phyloP scores from a whole-genome alignment of 2,113 vertebrate species.

The Marcusenius ussheri region DNA sequence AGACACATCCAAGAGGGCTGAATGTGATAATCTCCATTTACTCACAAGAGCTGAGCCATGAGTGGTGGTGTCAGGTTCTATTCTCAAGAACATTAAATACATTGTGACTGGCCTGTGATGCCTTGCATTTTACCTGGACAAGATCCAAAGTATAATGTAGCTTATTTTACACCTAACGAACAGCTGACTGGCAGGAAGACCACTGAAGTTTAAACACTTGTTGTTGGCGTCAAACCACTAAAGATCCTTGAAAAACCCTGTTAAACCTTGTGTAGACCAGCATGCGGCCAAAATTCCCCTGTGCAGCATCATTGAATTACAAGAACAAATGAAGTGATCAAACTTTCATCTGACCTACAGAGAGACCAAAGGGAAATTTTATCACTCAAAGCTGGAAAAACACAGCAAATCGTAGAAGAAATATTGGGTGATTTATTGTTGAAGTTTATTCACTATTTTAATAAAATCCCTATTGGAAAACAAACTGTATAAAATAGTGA shows the following conservation, averaged over 20 bases:
- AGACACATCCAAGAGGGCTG: background rate
- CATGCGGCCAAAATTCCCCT: background rate
- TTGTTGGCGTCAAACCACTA: background rate
- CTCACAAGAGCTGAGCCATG: background rate
- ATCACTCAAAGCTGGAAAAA: background rate
- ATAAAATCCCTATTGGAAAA: background rate
- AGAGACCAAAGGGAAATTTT: background rate
- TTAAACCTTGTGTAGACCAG: background rate
- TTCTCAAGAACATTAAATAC: background rate
- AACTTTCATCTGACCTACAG: background rate
- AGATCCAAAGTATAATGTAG: conserved; percentile 1
- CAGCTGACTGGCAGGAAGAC: background rate
- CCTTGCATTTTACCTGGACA: conserved; percentile 4
- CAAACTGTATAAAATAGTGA: background rate
- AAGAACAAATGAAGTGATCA: conserved; percentile 3
- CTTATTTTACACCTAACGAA: background rate
- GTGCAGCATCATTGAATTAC: background rate
- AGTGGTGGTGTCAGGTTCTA: conserved; percentile 1
- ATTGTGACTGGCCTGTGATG: background rate
- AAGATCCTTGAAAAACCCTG: background rate
- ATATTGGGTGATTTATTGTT: background rate
- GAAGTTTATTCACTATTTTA: background rate
- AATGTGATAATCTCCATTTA: background rate
- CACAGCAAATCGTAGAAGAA: background rate
- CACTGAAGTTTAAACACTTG: background rate